Evolutionary conservation across 1,140 invertebrate genomes (phyloP).

Genomic region (Diprion similis): DNA sequence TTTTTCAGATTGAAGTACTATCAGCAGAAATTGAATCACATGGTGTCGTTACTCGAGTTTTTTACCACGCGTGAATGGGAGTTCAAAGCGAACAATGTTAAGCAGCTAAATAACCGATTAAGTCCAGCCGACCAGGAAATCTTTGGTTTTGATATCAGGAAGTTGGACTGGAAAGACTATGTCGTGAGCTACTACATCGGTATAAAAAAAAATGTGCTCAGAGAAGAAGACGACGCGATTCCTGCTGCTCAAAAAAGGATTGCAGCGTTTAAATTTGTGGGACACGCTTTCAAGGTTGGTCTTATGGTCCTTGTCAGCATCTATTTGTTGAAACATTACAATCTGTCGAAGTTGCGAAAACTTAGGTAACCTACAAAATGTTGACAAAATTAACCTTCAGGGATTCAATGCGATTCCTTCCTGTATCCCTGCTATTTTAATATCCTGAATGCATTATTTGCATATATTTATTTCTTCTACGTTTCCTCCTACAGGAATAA

Average conservation of each 20-base stretch:
- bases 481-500: no score
- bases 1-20: slow-evolving; percentile 52
- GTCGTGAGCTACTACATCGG: slow-evolving; percentile 74
- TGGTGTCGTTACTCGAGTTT: slow-evolving; percentile 63
- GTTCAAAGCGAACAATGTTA: slow-evolving; percentile 61
- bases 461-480: no score
- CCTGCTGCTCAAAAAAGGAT: slow-evolving; percentile 67
- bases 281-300: neutral
- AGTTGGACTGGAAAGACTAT: slow-evolving; percentile 69
- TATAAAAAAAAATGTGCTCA: slow-evolving; percentile 75
- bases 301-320: neutral
- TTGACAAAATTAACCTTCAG: no score
- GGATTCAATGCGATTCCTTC: no score
- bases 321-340: neutral
- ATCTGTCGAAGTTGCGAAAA: no score
- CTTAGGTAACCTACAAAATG: no score
- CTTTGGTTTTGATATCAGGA: slow-evolving; percentile 52
- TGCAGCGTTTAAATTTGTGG: neutral
- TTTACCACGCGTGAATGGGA: slow-evolving; percentile 68
- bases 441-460: no score
- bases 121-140: slow-evolving; percentile 51
- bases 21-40: slow-evolving; percentile 63
- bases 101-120: slow-evolving; percentile 51
- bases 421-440: no score
- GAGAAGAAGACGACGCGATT: slow-evolving; percentile 70